Evolutionary conservation across 2,888 invertebrate genomes (phyloP), one percentile per base, ranked within the genome.

Genomic region (Mythimna albipuncta): DNA sequence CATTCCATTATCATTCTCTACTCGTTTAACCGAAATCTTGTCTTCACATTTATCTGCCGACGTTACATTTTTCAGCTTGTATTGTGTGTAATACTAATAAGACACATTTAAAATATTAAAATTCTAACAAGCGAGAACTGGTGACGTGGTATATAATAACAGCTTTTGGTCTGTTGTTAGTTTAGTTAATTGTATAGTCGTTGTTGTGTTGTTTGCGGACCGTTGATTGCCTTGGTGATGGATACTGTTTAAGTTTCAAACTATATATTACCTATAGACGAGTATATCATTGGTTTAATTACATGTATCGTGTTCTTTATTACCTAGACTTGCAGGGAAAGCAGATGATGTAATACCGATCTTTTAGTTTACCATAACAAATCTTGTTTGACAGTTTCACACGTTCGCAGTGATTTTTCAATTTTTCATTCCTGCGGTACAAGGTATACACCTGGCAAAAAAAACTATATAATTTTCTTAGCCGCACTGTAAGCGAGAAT

Each of bases 121-220:
- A 69, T 47, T 44, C 26, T 71, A 63, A 79, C 65, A 66, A 69
- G 67, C 44, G n/a, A 16, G 44, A 57, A 59, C 47, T 1, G 66
- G 65, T 71, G 52, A 64, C 68, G 38, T 57, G 57, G 57, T 57
- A 41, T 16, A 47, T 82, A 81, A 81, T 83, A 64, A 75, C 64
- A 83, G 21, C 16, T 52, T 71, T 71, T 32, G 35, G 16, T 61
- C 64, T 64, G 80, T 83, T 83, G 79, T 75, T 79, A 79, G 52
- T 52, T 32, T 52, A 50, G 13, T 57, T 66, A 68, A 71, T 83
- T 66, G 44, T 35, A 71, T 41, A 21, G 55, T 38, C 41, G 64
- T 13, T 62, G 65, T 64, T 58, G 50, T 62, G 57, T 21, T 59
- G 69, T 70, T 69, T 44, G 58, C n/a, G 10, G 64, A 21, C 9